phyloP scores from a whole-genome alignment of 2,797 vertebrate species.

The Knipowitschia caucasica region DNA sequence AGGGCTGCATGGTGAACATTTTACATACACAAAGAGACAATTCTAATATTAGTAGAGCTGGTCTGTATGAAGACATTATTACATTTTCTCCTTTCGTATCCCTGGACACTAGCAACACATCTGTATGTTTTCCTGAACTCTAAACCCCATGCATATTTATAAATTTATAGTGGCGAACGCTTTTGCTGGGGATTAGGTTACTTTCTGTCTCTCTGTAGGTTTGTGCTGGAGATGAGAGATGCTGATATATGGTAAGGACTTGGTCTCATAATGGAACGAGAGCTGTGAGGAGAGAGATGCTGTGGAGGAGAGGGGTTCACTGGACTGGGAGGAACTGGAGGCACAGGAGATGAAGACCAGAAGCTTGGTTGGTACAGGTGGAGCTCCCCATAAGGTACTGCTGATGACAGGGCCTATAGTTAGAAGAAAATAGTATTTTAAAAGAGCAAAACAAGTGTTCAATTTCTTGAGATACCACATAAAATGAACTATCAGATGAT shows the following conservation, averaged over 20 bases:
- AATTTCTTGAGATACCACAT: too few relatives aligned
- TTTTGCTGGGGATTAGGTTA: slow-evolving; percentile 65
- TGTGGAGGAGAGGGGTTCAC: slow-evolving; percentile 73
- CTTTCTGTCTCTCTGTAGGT: slow-evolving; percentile 68
- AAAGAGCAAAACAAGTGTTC: background rate
- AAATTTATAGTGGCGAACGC: too few relatives aligned
- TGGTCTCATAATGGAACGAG: slow-evolving; percentile 82
- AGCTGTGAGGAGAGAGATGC: slow-evolving; percentile 75
- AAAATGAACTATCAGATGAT: too few relatives aligned
- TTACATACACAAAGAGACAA: too few relatives aligned
- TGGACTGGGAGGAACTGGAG: slow-evolving; percentile 56
- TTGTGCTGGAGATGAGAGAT: slow-evolving; percentile 71
- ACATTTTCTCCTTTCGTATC: too few relatives aligned
- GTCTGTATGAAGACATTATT: too few relatives aligned
- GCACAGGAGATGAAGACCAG: slow-evolving; percentile 78
- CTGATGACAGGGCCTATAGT: slow-evolving; percentile 86
- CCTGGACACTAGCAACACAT: too few relatives aligned
- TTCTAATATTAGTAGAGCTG: too few relatives aligned
- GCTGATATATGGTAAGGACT: slow-evolving; percentile 86
- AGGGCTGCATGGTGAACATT: too few relatives aligned
- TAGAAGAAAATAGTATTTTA: slow-evolving; percentile 15
- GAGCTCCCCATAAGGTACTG: slow-evolving; percentile 84
- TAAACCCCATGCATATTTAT: too few relatives aligned
- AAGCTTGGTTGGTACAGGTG: slow-evolving; percentile 87
- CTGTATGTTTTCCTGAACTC: too few relatives aligned